These are phyloP conservation scores for Alcedo atthis DNA, from an alignment of 2,797 vertebrate genomes.

Conservation along the genomic window DNA sequence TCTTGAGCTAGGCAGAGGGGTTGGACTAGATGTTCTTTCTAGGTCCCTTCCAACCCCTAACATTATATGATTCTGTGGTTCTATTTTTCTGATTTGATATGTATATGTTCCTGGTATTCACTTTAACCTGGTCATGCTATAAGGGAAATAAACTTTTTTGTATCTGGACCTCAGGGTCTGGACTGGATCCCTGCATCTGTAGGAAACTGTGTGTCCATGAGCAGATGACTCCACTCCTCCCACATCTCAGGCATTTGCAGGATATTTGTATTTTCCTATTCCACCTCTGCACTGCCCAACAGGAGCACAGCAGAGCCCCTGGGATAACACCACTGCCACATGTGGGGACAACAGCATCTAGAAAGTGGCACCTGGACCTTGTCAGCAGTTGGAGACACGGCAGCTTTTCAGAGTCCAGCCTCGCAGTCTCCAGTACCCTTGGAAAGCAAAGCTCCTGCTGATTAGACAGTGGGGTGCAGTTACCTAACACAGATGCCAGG, in stretches of 20 bases:
- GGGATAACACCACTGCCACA: rapidly evolving
- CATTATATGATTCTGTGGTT: too few relatives aligned
- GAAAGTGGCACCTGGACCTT: neutral
- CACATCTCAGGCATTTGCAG: neutral
- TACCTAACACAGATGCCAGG: rapidly evolving
- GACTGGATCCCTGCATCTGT: neutral
- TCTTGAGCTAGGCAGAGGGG: neutral
- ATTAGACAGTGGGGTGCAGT: too few relatives aligned
- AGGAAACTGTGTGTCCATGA: neutral
- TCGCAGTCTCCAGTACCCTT: neutral
- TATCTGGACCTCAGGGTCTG: neutral
- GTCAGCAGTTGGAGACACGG: neutral
- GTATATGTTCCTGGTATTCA: neutral
- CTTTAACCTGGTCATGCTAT: neutral
- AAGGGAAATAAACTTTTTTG: neutral
- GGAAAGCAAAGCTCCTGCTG: neutral
- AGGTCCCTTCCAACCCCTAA: too few relatives aligned
- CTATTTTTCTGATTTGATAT: neutral
- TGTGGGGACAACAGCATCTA: rapidly evolving
- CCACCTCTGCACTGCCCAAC: neutral
- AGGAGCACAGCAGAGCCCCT: neutral
- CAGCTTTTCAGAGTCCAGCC: neutral
- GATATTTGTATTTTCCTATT: neutral
- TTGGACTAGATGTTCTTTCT: too few relatives aligned
- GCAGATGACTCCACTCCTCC: neutral